Base-by-base conservation (phyloP, 2,797 vertebrate genomes). In the Scomberomorus guttatus region DNA sequence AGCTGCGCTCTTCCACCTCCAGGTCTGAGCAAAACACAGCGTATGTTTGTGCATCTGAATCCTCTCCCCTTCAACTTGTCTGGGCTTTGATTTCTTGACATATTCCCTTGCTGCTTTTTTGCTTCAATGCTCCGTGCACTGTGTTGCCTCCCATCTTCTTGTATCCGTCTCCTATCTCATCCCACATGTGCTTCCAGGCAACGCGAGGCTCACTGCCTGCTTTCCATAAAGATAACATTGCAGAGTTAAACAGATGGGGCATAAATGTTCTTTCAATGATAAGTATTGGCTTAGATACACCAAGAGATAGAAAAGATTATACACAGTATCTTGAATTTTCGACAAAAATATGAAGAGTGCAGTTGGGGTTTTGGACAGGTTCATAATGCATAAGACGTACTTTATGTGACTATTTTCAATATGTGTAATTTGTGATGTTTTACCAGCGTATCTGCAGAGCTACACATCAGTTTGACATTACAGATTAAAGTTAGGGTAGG, bases 41-140 rank as follows among this genome's bases (percentile, higher is more conserved):
- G 85, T 88, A 82, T 93, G 90, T 93, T 93, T 93, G 87, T 85
- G 89, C 84, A 89, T 95, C 89, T 90, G 92, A 95, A 94, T 92
- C 89, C 58, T 87, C 79, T 84, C 90, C 85, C 91, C 90, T 92
- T 94, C 90, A 95, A 94, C 93, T 93, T 95, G 93, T 95, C 95
- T 94, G 75, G 68, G 85, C 95, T 96, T 95, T 96, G 94, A 96
- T 95, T 95, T 90, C 89, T 90, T 93, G 94, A 95, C 95, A 95
- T 92, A 93, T 94, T 95, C 92, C 89, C 90, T 92, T 84, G 91
- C 90, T 91, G 90, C 88, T 84, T 94, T 92, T 94, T 95, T 95
- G 93, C 93, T 95, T 95, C 93, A 93, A 78, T 94, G 94, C 94
- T 91, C 90, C 61, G 87, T 87, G 83, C 88, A 86, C 89, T 85